Base-by-base conservation (phyloP, 1,140 invertebrate species). In the Solenopsis invicta region DNA sequence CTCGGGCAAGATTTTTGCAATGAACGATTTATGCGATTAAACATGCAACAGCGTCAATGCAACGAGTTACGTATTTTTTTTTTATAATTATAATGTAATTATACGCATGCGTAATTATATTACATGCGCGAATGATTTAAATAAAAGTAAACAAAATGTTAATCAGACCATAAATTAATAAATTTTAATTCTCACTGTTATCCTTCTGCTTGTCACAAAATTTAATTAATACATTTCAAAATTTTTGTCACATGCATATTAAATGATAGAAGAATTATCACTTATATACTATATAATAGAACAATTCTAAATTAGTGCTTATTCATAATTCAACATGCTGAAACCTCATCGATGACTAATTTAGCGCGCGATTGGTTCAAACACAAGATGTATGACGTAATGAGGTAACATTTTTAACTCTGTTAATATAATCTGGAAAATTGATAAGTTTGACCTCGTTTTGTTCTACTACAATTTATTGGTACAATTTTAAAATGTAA, bases 71-170 rank as follows among this genome's bases (percentile, higher is more conserved):
- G 18, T 45, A n/a, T 66, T 80, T 80, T 80, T 80, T 50, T 80
- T 80, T 18, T 3, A 69, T 80, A 54, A 69, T 69, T 54, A 41
- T 54, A 69, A 21, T 52, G 13, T 67, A 41, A 80, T 80, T 69
- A 69, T 56, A 80, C 4, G 29, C 64, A 69, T 54, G n/a, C n/a
- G 13, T 34, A 37, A 78, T 78, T 78, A 66, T 21, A 50, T 34
- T 50, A 78, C 61, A 50, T 34, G 59, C 76, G 24, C 24, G 45
- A 48, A 29, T 78, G 48, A 48, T 6, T 62, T 78, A 34, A 78
- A 50, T 10, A 48, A 34, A 78, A 78, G n/a, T 78, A 61, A 66
- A 78, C 18, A 50, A 48, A 78, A 78, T 78, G 18, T 62, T 78
- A 78, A 78, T 64, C 21, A 16, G 41, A 34, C 18, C 12, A 34